Conservation (phyloP, 53 echinoderm and acorn worm genomes). For the Crossaster papposus region DNA sequence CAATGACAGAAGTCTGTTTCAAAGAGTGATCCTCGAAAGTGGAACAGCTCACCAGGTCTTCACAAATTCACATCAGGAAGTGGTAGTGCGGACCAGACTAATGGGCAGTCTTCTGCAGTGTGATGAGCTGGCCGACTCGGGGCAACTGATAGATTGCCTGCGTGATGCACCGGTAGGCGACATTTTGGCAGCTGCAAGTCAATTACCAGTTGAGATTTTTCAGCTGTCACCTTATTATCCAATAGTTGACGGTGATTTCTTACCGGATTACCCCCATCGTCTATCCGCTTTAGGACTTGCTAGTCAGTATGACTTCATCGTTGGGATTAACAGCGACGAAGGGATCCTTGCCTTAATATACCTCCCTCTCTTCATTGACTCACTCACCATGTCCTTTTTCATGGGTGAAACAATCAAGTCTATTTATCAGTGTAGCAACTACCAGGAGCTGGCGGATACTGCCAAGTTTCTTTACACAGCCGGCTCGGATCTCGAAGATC, state of each 20-base stretch:
- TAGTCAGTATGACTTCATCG: slow-evolving; percentile 47
- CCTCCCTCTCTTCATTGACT: background rate
- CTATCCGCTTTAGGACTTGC: background rate
- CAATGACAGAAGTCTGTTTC: slow-evolving; percentile 28
- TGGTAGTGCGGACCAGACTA: background rate
- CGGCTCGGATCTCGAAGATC: background rate
- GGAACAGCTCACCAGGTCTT: background rate
- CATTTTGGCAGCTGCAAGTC: background rate
- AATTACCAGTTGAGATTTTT: background rate
- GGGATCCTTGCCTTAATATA: background rate
- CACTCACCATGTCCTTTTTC: background rate
- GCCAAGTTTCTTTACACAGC: slow-evolving; percentile 2
- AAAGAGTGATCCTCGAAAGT: slow-evolving; percentile 35
- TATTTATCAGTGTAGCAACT: background rate
- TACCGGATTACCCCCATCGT: slow-evolving; percentile 7
- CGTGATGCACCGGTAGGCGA: background rate
- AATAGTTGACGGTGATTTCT: slow-evolving; percentile 54
- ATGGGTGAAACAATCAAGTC: background rate
- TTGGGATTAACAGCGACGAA: slow-evolving; percentile 55
- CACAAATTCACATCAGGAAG: background rate
- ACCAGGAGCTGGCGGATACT: background rate
- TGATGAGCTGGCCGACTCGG: background rate
- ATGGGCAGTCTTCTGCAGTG: background rate
- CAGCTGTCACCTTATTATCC: slow-evolving; percentile 22
- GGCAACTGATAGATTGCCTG: background rate